Base-by-base conservation (phyloP, 2,888 invertebrate species). In the Drosophila meridiana region DNA sequence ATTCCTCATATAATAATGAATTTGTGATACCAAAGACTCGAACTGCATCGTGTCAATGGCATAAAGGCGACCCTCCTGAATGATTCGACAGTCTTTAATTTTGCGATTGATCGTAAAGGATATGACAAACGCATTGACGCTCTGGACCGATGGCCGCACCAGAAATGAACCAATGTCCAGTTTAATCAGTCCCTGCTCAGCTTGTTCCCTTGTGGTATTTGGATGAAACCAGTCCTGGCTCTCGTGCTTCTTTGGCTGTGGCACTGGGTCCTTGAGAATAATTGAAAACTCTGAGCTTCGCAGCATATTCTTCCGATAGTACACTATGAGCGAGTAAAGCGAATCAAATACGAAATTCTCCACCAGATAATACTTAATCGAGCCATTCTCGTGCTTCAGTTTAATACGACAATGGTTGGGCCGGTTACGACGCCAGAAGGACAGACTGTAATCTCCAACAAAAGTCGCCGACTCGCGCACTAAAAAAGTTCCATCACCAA, bases 51-150 rank as follows among this genome's bases (percentile, higher is more conserved):
- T 96, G 40, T 99, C 98, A 73, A 99, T 97, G 0, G 96, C 96
- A 93, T 97, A 99, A 14, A 98, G 93, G 0, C 98, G 95, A 0
- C 98, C 99, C 91, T 99, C 99, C 58, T 97, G 95, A 93, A 97
- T 97, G 73, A 99, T 97, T 58, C 98, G 95, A 92, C 99, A 99
- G 92, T 99, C 99, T 93, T 99, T 99, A 78, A 99, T 98, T 93
- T 98, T 97, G 60, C 96, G 97, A 87, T 98, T 98, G 3, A 92
- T 92, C 95, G 98, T 96, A 93, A 99, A 99, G 70, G 99, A 99
- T 83, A 99, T 97, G 14, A 98, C 98, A 93, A 97, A 99, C 2
- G 97, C 96, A 82, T 96, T 96, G 0, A 94, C 94, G 79, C 98
- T 98, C 82, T 97, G 96, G 86, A 97, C 98, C 91, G 97, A 98